Conservation (phyloP, 2,113 vertebrate species). For the Plestiodon gilberti region DNA sequence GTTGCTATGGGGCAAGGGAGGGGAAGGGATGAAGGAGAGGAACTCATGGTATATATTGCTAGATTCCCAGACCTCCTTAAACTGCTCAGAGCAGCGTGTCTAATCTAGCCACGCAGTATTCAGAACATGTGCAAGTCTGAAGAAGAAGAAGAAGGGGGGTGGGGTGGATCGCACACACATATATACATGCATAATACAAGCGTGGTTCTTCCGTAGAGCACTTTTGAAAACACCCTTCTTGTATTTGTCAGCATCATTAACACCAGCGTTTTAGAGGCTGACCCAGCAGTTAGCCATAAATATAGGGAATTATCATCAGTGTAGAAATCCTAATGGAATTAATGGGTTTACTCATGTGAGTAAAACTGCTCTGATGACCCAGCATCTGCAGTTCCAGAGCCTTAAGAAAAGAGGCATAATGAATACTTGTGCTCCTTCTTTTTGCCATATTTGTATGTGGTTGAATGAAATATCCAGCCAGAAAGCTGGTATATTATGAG, state of each 20-base stretch:
- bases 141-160: background rate
- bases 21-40: accelerated
- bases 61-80: conserved; percentile 78
- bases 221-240: background rate
- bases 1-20: conserved; percentile 4
- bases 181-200: conserved; percentile 12
- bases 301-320: background rate
- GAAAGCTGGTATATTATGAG: accelerated
- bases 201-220: background rate
- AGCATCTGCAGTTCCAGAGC: background rate
- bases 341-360: accelerated
- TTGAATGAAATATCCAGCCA: background rate
- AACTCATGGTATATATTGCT: conserved; percentile 33
- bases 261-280: background rate
- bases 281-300: background rate
- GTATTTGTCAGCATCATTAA: background rate
- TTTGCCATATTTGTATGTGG: background rate
- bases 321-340: accelerated
- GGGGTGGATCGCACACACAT: background rate
- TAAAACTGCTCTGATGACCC: background rate
- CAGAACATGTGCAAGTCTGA: conserved; percentile 38
- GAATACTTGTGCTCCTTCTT: accelerated
- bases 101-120: conserved; percentile 73
- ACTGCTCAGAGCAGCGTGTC: conserved; percentile 79
- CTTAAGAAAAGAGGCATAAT: background rate